A percentile compares a stretch with the other conserved stretches of the same genome.
Conservation (phyloP, 2,797 vertebrate species). For the Enteromius trimaculatus region DNA sequence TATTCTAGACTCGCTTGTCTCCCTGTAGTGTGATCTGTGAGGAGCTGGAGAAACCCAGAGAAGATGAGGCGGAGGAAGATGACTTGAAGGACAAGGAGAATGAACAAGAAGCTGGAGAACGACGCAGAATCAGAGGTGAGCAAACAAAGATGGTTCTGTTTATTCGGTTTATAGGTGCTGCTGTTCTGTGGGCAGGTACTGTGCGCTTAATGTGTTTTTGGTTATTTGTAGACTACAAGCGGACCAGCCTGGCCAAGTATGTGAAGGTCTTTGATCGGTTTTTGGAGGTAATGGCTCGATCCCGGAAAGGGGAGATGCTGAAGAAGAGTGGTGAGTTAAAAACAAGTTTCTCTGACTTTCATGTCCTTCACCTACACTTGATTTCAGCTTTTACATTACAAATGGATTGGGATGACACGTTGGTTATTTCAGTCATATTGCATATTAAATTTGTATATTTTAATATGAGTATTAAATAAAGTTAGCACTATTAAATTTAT, state of each 20-base stretch:
- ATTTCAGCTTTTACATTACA: background rate
- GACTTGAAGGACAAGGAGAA: slow-evolving; percentile 74
- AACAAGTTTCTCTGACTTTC: background rate
- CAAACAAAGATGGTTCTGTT: too few species aligned
- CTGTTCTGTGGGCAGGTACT: background rate
- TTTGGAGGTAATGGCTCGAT: slow-evolving; percentile 83
- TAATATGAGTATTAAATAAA: background rate
- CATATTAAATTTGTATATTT: background rate
- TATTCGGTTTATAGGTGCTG: background rate
- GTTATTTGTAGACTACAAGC: slow-evolving; percentile 83
- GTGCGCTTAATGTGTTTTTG: background rate
- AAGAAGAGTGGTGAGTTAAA: slow-evolving; percentile 82
- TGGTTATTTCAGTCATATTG: background rate
- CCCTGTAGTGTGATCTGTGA: slow-evolving; percentile 81
- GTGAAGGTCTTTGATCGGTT: slow-evolving; percentile 89
- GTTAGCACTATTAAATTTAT: background rate
- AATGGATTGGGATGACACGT: background rate
- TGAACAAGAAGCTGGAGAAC: slow-evolving; percentile 72
- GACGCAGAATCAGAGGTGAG: slow-evolving; percentile 82
- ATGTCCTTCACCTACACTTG: background rate
- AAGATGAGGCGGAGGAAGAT: slow-evolving; percentile 70
- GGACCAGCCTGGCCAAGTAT: slow-evolving; percentile 88
- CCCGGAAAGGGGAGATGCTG: slow-evolving; percentile 84
- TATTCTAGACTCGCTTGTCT: background rate
- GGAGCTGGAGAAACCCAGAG: slow-evolving; percentile 82